Conservation (phyloP, 2,797 vertebrate genomes). For the Periparus ater region DNA sequence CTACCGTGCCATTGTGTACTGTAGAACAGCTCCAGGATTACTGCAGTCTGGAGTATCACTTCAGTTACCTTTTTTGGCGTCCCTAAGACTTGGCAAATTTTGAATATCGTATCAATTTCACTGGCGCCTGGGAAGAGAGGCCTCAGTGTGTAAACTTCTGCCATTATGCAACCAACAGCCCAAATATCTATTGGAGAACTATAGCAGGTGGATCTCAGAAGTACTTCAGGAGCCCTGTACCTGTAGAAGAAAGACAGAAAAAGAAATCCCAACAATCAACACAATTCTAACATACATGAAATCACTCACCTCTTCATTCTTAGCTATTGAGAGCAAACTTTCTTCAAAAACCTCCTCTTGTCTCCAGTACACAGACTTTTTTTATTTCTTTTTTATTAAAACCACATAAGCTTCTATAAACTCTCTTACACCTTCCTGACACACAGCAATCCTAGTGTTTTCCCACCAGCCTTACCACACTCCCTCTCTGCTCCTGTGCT, state of each 20-base stretch:
- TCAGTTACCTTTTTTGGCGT: slow-evolving; percentile 81
- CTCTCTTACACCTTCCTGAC: not conserved
- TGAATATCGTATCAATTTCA: slow-evolving; percentile 86
- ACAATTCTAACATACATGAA: not conserved
- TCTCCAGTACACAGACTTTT: not conserved
- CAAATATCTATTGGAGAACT: slow-evolving; percentile 84
- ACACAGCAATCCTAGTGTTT: not conserved
- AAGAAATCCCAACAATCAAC: not conserved
- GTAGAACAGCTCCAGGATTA: not conserved
- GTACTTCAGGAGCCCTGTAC: slow-evolving; percentile 84
- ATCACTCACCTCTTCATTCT: not conserved
- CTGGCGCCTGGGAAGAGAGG: slow-evolving; percentile 83
- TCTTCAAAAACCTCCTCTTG: not conserved
- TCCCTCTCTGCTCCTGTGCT: not conserved
- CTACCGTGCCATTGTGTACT: not conserved
- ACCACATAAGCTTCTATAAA: not conserved
- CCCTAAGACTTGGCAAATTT: slow-evolving; percentile 84
- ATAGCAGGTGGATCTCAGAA: slow-evolving; percentile 82
- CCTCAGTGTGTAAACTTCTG: slow-evolving; percentile 81
- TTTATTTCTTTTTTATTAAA: not conserved
- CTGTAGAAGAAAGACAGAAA: slow-evolving; percentile 26
- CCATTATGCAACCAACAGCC: slow-evolving; percentile 86
- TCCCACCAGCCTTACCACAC: not conserved
- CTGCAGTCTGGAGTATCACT: not conserved
- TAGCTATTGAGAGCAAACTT: not conserved